Conservation (phyloP, 2,113 vertebrate species). For the Neomonachus schauinslandi region DNA sequence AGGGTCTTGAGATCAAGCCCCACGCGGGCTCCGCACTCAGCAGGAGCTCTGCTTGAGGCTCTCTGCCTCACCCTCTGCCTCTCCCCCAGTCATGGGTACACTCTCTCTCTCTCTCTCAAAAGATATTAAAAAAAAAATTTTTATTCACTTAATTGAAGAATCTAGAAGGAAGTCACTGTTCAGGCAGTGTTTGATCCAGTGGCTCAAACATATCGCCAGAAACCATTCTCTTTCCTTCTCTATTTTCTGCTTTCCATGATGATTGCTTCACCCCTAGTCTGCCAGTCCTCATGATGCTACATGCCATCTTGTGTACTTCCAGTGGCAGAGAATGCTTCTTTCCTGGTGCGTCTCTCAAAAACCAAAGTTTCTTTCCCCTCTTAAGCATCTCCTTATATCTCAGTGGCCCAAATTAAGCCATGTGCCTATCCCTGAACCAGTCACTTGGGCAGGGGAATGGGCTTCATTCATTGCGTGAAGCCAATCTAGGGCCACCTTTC, state of each 20-base stretch:
- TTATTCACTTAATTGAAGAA: slow-evolving; percentile 16
- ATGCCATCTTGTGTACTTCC: neutral
- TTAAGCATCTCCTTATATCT: neutral
- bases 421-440: neutral
- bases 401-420: neutral
- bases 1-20: neutral
- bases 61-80: neutral
- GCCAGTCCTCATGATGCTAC: neutral
- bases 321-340: neutral
- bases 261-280: neutral
- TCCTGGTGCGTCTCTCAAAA: neutral
- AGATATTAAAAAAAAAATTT: neutral
- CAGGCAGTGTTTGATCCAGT: neutral
- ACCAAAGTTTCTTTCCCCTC: neutral
- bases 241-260: neutral
- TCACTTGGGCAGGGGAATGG: neutral
- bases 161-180: neutral
- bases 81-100: no score
- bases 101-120: neutral
- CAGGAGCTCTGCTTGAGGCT: neutral
- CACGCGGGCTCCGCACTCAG: neutral
- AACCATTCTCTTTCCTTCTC: neutral
- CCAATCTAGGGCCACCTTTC: neutral
- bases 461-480: neutral
- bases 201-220: neutral